A percentile compares a stretch with the other conserved stretches of the same genome.
phyloP scores from a whole-genome alignment of 2,888 invertebrate genomes.

The Lasioglossum oenotherae region DNA sequence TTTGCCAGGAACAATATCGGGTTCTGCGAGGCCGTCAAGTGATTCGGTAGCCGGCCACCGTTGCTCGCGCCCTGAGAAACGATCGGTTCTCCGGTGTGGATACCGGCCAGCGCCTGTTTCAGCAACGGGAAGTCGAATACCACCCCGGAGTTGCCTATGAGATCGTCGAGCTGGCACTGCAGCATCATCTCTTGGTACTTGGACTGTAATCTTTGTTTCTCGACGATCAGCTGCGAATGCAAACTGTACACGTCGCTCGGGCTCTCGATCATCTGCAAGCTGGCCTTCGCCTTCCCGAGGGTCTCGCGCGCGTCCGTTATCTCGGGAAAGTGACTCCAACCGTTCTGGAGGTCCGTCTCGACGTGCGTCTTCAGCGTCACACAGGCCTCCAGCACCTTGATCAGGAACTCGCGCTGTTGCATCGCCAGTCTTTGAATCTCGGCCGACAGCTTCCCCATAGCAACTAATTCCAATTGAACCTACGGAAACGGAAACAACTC shows the following conservation, averaged over 20 bases:
- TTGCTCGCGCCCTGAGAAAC: conserved; percentile 77
- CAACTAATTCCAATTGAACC: conserved; percentile 88
- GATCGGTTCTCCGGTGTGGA: conserved; percentile 86
- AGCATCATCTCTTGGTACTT: conserved; percentile 90
- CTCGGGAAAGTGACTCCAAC: conserved; percentile 88
- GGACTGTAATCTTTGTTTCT: conserved; percentile 88
- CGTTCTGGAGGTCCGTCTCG: conserved; percentile 90
- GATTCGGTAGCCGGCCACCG: conserved; percentile 77
- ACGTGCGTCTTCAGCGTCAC: conserved; percentile 91
- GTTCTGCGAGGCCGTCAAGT: conserved; percentile 86
- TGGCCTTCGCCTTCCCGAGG: conserved; percentile 87
- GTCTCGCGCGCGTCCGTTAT: conserved; percentile 88
- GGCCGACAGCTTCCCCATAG: conserved; percentile 89
- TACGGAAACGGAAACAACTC: conserved; percentile 57
- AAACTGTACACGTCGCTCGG: conserved; percentile 87
- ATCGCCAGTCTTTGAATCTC: conserved; percentile 90
- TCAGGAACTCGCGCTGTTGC: conserved; percentile 90
- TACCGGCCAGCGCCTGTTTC: conserved; percentile 88
- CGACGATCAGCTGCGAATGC: conserved; percentile 87
- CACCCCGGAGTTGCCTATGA: conserved; percentile 88
- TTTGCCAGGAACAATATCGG: conserved; percentile 90
- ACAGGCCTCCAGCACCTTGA: conserved; percentile 90
- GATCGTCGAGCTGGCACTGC: conserved; percentile 90
- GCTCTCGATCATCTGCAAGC: conserved; percentile 86
- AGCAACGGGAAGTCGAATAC: conserved; percentile 89